These are phyloP conservation scores for Cephus nigrinus DNA, from an alignment of 2,888 invertebrate species.

Conservation along the genomic window DNA sequence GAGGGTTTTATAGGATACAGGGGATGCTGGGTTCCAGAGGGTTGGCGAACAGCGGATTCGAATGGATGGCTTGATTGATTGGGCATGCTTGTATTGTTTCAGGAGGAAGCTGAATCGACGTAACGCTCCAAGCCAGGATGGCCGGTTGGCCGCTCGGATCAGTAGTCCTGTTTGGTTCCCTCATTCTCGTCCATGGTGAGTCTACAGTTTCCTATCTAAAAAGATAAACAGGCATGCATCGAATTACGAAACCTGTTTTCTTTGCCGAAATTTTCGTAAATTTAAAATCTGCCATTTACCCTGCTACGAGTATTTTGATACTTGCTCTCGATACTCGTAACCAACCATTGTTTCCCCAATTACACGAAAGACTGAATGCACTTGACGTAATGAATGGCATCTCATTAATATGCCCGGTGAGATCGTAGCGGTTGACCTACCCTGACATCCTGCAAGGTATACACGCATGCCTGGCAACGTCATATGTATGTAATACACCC, in stretches of 20 bases:
- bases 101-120: constrained; percentile 67
- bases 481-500: neutral
- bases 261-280: too few relatives aligned
- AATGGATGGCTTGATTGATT: constrained; percentile 63
- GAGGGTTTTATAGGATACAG: constrained; percentile 29
- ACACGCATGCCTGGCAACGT: neutral
- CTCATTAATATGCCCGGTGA: neutral
- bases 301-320: too few relatives aligned
- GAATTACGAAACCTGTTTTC: neutral
- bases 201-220: constrained; percentile 16
- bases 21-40: constrained; percentile 8
- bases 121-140: constrained; percentile 64
- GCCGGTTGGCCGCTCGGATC: constrained; percentile 62
- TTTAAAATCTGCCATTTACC: too few relatives aligned
- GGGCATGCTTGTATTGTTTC: constrained; percentile 63
- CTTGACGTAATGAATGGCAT: neutral
- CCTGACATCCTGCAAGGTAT: neutral
- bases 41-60: constrained; percentile 42
- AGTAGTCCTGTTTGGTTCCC: constrained; percentile 60
- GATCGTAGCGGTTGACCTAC: neutral
- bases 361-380: neutral
- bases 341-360: neutral
- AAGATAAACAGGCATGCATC: neutral
- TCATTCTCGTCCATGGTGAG: constrained; percentile 64
- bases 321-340: neutral